Evolutionary conservation across 2,888 invertebrate species (phyloP).

Genomic region (Pteria penguin): DNA sequence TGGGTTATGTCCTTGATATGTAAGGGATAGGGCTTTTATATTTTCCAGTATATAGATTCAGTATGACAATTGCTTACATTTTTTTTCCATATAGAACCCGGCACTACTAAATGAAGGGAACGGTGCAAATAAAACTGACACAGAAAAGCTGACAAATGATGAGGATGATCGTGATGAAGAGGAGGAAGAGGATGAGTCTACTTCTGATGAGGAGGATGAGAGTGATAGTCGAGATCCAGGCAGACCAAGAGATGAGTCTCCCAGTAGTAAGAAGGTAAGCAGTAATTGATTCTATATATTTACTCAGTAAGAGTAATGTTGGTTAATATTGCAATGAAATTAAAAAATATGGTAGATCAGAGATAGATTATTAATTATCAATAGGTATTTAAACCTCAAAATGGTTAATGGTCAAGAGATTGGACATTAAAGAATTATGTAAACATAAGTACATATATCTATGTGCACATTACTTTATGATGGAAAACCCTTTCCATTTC

Average conservation of each 20-base stretch:
- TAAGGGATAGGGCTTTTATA: too few species aligned
- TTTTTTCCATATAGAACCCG: conserved; percentile 49
- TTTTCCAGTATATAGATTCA: too few species aligned
- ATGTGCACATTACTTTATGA: too few species aligned
- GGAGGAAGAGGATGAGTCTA: conserved; percentile 36
- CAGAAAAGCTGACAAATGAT: conserved; percentile 72
- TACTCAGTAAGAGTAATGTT: not conserved
- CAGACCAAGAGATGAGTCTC: conserved; percentile 81
- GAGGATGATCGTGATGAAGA: conserved; percentile 34
- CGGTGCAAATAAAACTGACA: conserved; percentile 22
- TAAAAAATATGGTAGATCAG: not conserved
- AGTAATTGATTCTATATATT: not conserved
- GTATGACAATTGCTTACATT: too few species aligned
- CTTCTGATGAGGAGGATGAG: conserved; percentile 49
- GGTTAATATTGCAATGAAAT: too few species aligned
- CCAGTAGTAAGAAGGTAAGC: conserved; percentile 79
- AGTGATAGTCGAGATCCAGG: conserved; percentile 37
- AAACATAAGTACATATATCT: too few species aligned
- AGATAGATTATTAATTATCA: conserved; percentile 4
- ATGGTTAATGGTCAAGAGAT: too few species aligned
- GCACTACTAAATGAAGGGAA: conserved; percentile 37
- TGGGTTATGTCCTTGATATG: too few species aligned
- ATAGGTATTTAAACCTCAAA: too few species aligned
- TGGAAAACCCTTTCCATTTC: too few species aligned
- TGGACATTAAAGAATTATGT: too few species aligned